Base-by-base conservation (phyloP, 2,888 invertebrate species). In the Linnaemya tessellans region DNA sequence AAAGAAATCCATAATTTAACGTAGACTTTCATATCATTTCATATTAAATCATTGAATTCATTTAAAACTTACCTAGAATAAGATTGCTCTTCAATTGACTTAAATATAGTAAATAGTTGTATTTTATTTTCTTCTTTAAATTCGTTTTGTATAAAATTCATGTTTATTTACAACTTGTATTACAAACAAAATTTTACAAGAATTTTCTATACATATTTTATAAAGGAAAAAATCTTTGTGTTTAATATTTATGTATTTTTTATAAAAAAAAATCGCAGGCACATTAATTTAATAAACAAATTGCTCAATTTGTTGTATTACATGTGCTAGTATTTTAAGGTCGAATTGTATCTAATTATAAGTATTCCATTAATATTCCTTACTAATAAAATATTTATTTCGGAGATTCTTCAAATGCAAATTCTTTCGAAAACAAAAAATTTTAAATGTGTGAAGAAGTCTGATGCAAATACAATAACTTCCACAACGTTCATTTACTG, bases 301-400 rank as follows among this genome's bases (percentile, higher is more conserved):
- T 75, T 77, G 77, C 77, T 84, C 77, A 80, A 60, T 67, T 75
- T 77, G 49, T 58, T 67, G 15, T 73, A 80, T 56, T 41, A 4
- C 9, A 41, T 73, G 80, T 80, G 80, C 77, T 67, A 38, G 62
- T 78, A 78, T 46, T 71, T 62, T 71, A 71, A 79, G 62, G 11
- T 13, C 22, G 56, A 0, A 46, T 49, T 41, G 22, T 68, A 51
- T 71, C 7, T 58, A 58, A 49, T 41, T 54, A 30, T 68, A 68
- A 49, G 38, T 71, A 64, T 65, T 58, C n/a, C 56, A 73, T 43
- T 80, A 68, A 84, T 80, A 71, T 80, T 80, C 84, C 80, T 75
- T 54, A 46, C 5, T n/a, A 20, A 1, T 20, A 30, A 22, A 38
- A 15, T 1, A 13, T 54, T 75, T 65, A 54, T 54, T 75, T 75